These are phyloP conservation scores for Spisula solida DNA, from an alignment of 2,888 invertebrate species.

Conservation along the genomic window DNA sequence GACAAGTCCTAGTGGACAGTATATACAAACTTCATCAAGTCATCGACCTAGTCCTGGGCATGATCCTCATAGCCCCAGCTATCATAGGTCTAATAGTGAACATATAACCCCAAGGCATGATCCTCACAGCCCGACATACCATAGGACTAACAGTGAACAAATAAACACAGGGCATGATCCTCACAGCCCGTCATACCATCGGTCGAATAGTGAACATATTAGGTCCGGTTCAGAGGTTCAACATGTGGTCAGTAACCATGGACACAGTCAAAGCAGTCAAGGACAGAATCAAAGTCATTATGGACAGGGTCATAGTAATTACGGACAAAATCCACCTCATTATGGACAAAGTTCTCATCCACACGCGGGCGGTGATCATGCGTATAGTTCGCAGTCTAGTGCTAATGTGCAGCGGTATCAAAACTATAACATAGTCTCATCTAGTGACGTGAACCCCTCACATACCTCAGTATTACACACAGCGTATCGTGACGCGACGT, in stretches of 20 bases:
- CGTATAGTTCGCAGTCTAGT: not conserved
- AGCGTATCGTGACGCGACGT: slow-evolving; percentile 15
- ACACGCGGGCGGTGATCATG: not conserved
- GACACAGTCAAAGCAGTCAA: not conserved
- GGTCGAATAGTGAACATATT: slow-evolving; percentile 21
- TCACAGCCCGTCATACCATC: slow-evolving; percentile 17
- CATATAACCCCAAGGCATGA: not conserved
- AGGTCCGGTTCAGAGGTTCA: slow-evolving; percentile 2
- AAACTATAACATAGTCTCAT: slow-evolving; percentile 23
- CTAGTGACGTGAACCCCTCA: slow-evolving; percentile 4
- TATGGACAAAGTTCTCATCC: slow-evolving; percentile 27
- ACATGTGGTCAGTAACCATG: slow-evolving; percentile 10
- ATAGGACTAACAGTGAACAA: not conserved
- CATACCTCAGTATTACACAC: slow-evolving; percentile 36
- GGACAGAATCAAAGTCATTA: slow-evolving; percentile 27
- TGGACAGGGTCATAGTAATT: slow-evolving; percentile 24
- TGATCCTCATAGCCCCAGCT: slow-evolving; percentile 24
- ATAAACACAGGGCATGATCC: not conserved
- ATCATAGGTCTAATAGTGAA: slow-evolving; percentile 25
- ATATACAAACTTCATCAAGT: slow-evolving; percentile 6
- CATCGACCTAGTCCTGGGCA: slow-evolving; percentile 28
- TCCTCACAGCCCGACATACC: slow-evolving; percentile 21
- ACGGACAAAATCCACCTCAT: slow-evolving; percentile 5
- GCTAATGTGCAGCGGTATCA: slow-evolving; percentile 23
- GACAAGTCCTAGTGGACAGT: slow-evolving; percentile 29